Percentiles rank a stretch among this genome's conserved stretches.
These are phyloP conservation scores for Vireo griseus DNA, from an alignment of 2,797 vertebrate genomes.

Conservation along the genomic window DNA sequence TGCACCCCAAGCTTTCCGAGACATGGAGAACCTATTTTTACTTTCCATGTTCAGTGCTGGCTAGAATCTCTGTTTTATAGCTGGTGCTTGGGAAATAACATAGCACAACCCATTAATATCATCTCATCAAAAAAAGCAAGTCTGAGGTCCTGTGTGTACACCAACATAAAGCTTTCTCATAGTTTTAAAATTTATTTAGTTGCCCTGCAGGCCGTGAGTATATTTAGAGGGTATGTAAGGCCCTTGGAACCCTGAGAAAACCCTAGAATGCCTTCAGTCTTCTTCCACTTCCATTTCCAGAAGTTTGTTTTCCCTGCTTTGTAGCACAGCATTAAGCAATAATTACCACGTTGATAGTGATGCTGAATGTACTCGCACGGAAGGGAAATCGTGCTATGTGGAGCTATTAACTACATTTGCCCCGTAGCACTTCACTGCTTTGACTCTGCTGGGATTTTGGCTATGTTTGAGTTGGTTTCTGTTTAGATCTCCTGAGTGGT, in stretches of 20 bases:
- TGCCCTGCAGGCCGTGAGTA: neutral
- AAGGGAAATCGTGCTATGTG: constrained; percentile 12
- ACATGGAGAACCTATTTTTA: neutral
- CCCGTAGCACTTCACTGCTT: constrained; percentile 13
- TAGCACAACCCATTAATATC: neutral
- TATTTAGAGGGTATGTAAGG: neutral
- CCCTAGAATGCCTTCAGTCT: neutral
- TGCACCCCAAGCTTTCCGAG: neutral
- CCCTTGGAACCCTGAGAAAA: neutral
- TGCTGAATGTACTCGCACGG: neutral
- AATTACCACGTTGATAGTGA: constrained; percentile 28
- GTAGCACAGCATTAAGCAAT: constrained; percentile 17
- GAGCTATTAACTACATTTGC: constrained; percentile 50
- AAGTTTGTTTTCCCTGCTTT: neutral
- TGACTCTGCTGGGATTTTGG: constrained; percentile 42
- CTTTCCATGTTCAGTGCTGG: neutral
- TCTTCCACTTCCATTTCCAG: neutral
- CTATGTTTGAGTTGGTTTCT: constrained; percentile 6
- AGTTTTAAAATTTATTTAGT: neutral
- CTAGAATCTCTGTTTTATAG: neutral
- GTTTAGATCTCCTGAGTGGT: constrained; percentile 4
- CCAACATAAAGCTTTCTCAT: neutral
- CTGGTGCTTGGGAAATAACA: neutral
- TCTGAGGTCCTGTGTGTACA: neutral
- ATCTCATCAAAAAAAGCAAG: neutral